These are phyloP conservation scores for Temnothorax nylanderi DNA, from an alignment of 1,140 invertebrate species.

Conservation along the genomic window DNA sequence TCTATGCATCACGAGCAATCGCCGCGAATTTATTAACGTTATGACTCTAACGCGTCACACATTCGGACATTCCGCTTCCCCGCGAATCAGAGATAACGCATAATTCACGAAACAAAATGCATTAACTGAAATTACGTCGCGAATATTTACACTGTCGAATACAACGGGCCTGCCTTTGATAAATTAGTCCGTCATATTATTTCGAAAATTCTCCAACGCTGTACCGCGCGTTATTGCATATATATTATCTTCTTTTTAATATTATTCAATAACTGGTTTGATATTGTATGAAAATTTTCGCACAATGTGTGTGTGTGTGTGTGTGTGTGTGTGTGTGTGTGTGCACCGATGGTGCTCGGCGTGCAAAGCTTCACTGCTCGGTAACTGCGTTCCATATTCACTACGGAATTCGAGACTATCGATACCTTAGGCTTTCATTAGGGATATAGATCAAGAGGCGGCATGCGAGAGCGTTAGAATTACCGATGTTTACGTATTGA, in stretches of 20 bases:
- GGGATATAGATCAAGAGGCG: background rate
- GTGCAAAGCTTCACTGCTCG: background rate
- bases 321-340: background rate
- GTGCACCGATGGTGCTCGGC: background rate
- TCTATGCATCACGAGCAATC: background rate
- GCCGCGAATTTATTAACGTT: background rate
- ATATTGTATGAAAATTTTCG: background rate
- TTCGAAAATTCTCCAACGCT: background rate
- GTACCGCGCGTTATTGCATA: background rate
- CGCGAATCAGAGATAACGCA: background rate
- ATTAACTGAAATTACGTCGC: background rate
- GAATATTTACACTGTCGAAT: background rate
- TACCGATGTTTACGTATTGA: slow-evolving; percentile 23
- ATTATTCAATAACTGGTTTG: slow-evolving; percentile 4
- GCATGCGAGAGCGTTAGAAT: background rate
- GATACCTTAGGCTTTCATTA: slow-evolving; percentile 6
- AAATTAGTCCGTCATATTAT: background rate
- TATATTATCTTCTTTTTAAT: background rate
- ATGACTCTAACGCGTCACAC: background rate
- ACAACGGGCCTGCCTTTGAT: slow-evolving; percentile 2
- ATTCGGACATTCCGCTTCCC: background rate
- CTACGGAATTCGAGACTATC: background rate
- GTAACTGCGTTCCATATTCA: background rate
- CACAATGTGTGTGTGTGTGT: background rate
- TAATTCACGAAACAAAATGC: background rate